Evolutionary conservation across 2,113 vertebrate genomes (phyloP).

Genomic region (Rutilus rutilus): DNA sequence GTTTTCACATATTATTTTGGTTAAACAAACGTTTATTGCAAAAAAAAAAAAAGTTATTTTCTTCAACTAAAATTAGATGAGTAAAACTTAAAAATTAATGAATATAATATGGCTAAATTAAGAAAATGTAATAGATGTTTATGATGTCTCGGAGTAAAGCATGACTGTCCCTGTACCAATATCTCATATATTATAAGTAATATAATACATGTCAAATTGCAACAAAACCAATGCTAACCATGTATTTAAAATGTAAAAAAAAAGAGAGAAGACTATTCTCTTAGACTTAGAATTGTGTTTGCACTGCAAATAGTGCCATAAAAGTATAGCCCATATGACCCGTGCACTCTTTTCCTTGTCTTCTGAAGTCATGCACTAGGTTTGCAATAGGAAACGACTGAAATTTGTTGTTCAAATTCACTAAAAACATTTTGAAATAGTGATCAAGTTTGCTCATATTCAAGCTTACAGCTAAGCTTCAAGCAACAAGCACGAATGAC

Average conservation of each 20-base stretch:
- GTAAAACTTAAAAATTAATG: too few relatives aligned
- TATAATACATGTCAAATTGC: background rate
- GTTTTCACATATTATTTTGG: too few relatives aligned
- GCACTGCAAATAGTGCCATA: background rate
- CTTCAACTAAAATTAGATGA: too few relatives aligned
- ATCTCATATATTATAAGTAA: background rate
- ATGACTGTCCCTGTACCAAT: background rate
- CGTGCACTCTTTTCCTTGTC: background rate
- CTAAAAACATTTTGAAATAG: background rate
- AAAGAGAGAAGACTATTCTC: too few relatives aligned
- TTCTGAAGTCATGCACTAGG: background rate
- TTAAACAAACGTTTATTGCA: too few relatives aligned
- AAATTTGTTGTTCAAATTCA: background rate
- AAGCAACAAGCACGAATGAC: background rate
- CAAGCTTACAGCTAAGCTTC: background rate
- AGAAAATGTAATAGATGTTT: background rate
- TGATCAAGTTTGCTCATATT: background rate
- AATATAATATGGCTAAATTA: background rate
- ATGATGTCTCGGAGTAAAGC: background rate
- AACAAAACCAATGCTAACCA: background rate
- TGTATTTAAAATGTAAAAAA: background rate
- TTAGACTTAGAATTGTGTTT: background rate
- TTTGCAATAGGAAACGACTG: background rate
- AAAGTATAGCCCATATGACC: background rate
- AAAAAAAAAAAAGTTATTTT: too few relatives aligned